A percentile compares a stretch with the other conserved stretches of the same genome.
phyloP scores from a whole-genome alignment of 2,797 vertebrate genomes.

The Anas georgica region DNA sequence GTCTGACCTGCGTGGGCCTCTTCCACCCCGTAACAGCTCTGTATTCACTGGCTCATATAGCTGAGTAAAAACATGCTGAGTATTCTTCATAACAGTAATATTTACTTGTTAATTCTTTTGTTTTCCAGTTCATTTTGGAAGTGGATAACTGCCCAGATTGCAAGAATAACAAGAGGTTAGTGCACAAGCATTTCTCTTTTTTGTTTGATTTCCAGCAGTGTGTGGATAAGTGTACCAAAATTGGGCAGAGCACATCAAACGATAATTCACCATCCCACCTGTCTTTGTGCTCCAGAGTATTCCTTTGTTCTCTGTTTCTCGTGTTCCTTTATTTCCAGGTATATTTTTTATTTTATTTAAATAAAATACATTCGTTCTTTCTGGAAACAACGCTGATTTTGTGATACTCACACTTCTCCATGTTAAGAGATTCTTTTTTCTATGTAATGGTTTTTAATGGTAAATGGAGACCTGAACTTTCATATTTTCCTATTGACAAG shows the following conservation, averaged over 20 bases:
- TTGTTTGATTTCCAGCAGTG: not conserved
- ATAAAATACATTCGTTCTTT: not conserved
- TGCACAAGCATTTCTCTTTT: conserved; percentile 5
- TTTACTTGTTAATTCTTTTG: not conserved
- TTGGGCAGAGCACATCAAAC: not conserved
- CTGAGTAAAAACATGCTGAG: rapidly evolving
- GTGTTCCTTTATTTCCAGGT: not conserved
- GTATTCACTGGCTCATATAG: not conserved
- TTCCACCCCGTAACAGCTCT: not conserved
- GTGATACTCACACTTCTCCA: rapidly evolving
- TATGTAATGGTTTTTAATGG: not conserved
- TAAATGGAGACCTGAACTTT: not conserved
- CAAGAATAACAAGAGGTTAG: conserved; percentile 78
- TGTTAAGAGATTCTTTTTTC: not conserved
- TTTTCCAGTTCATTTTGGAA: conserved; percentile 78
- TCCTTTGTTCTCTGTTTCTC: not conserved
- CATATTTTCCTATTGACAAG: not conserved
- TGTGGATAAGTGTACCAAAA: not conserved
- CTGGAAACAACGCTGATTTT: not conserved
- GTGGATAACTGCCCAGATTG: conserved; percentile 75
- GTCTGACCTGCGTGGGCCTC: not conserved
- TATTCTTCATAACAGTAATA: not conserved
- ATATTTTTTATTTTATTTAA: not conserved
- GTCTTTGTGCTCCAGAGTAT: not conserved
- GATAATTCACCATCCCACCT: not conserved